Base-by-base conservation (phyloP, 2,888 invertebrate species). In the Exephanes ischioxanthus region DNA sequence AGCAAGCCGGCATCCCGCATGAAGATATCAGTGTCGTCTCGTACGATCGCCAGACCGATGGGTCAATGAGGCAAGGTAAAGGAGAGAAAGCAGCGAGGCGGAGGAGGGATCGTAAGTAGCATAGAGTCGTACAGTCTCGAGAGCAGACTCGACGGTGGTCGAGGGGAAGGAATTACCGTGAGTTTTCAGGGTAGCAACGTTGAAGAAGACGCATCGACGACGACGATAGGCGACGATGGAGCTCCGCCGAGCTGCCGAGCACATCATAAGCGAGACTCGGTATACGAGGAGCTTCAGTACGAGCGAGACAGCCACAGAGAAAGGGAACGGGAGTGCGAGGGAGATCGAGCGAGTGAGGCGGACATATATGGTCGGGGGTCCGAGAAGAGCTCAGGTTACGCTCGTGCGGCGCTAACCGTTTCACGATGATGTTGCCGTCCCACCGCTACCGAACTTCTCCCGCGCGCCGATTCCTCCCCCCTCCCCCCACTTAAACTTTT, bases 311-410 rank as follows among this genome's bases (percentile, higher is more conserved):
- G 51, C 76, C 76, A 72, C 75, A 83, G 83, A 82, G 81, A 76
- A 88, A 90, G 87, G 90, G 83, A 89, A 73, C 63, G 85, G 51
- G 71, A 80, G 87, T 76, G 83, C 82, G 85, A 92, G 90, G 70
- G 90, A 92, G 93, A 93, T 85, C 90, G 89, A 90, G 87, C 86
- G 86, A 86, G 87, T 84, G 86, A 89, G 91, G 92, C 93, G 94
- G 94, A 94, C 94, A 94, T 94, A 94, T 94, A 94, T 94, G 94
- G 94, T 93, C 89, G 91, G 93, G 91, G 92, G 91, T 91, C 92
- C 88, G 92, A 90, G 90, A 91, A 90, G 90, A 92, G 94, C 94
- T 94, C 94, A 92, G 91, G 92, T 94, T 94, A 94, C 94, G 91
- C 88, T 87, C 88, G 86, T 91, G 88, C 91, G 89, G 91, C 92